phyloP scores from a whole-genome alignment of 2,888 invertebrate genomes.

The Dasysyrphus albostriatus region DNA sequence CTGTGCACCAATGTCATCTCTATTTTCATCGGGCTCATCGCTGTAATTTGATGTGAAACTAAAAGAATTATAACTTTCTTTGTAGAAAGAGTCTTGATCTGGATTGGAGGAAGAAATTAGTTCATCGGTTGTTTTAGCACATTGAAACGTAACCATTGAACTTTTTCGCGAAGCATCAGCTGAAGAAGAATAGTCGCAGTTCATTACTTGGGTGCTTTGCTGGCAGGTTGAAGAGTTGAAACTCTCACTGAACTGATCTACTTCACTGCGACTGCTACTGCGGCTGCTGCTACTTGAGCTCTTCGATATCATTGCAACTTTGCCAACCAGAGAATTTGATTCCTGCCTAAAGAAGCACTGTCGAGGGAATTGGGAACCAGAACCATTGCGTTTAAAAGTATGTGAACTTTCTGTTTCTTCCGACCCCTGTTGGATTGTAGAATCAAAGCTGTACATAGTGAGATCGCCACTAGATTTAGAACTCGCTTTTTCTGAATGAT shows the following conservation, averaged over 20 bases:
- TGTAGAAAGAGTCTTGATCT: slow-evolving; percentile 69
- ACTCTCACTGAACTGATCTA: slow-evolving; percentile 73
- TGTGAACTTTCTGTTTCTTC: slow-evolving; percentile 66
- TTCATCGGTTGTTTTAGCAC: slow-evolving; percentile 44
- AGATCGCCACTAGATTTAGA: slow-evolving; percentile 83
- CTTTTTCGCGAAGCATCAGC: slow-evolving; percentile 81
- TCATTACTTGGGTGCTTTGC: slow-evolving; percentile 59
- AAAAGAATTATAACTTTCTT: slow-evolving; percentile 74
- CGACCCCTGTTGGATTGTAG: slow-evolving; percentile 75
- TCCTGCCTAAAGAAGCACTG: slow-evolving; percentile 83
- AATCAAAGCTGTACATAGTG: slow-evolving; percentile 81
- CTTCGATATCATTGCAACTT: slow-evolving; percentile 56
- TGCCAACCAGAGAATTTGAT: slow-evolving; percentile 77
- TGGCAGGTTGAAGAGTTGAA: slow-evolving; percentile 68
- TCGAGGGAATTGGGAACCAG: slow-evolving; percentile 83
- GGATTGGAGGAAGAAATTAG: slow-evolving; percentile 14
- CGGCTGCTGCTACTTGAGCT: slow-evolving; percentile 56
- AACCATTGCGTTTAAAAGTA: slow-evolving; percentile 79
- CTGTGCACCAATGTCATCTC: slow-evolving; percentile 34
- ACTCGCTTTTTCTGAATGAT: slow-evolving; percentile 80
- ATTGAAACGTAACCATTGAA: slow-evolving; percentile 82
- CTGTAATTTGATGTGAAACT: slow-evolving; percentile 57
- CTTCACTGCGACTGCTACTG: slow-evolving; percentile 64
- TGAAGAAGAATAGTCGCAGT: slow-evolving; percentile 80
- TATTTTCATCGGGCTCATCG: slow-evolving; percentile 47